Evolutionary conservation across 1,140 invertebrate species (phyloP).

Genomic region (Pseudomyrmex concolor): DNA sequence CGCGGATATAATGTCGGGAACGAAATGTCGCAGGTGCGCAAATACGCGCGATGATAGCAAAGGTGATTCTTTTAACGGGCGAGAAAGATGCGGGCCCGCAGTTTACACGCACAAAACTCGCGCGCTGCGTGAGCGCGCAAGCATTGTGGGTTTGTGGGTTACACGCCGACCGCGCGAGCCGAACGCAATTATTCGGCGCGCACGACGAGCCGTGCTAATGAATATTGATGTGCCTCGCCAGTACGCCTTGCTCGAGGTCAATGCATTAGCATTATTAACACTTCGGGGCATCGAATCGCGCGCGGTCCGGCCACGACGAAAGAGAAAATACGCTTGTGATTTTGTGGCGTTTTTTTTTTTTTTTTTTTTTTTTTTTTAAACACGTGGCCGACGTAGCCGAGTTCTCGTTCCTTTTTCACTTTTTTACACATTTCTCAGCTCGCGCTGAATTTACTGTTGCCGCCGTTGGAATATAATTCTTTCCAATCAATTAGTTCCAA

Average conservation of each 20-base stretch:
- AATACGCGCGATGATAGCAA: slow-evolving; percentile 8
- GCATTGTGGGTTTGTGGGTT: slow-evolving; percentile 70
- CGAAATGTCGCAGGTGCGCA: slow-evolving; percentile 44
- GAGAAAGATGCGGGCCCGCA: slow-evolving; percentile 2
- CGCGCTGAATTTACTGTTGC: not conserved
- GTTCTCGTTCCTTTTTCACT: slow-evolving; percentile 2
- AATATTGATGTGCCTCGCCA: slow-evolving; percentile 76
- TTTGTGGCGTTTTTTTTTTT: not conserved
- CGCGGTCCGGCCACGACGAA: slow-evolving; percentile 5
- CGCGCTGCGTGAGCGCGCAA: not conserved
- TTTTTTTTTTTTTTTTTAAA: not conserved
- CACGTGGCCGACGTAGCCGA: not conserved
- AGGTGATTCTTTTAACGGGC: slow-evolving; percentile 17
- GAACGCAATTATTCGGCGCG: slow-evolving; percentile 70
- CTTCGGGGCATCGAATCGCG: slow-evolving; percentile 44
- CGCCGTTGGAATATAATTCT: not conserved
- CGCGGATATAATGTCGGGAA: not conserved
- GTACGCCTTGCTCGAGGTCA: slow-evolving; percentile 68
- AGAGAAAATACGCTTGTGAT: slow-evolving; percentile 48
- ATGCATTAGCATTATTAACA: slow-evolving; percentile 82
- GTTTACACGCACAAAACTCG: slow-evolving; percentile 3
- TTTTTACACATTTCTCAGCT: slow-evolving; percentile 1
- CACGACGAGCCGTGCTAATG: slow-evolving; percentile 74
- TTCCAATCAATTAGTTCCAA: not conserved
- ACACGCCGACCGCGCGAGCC: slow-evolving; percentile 22